These are phyloP conservation scores for Drosophila subsilvestris DNA, from an alignment of 2,888 invertebrate genomes.

Conservation along the genomic window DNA sequence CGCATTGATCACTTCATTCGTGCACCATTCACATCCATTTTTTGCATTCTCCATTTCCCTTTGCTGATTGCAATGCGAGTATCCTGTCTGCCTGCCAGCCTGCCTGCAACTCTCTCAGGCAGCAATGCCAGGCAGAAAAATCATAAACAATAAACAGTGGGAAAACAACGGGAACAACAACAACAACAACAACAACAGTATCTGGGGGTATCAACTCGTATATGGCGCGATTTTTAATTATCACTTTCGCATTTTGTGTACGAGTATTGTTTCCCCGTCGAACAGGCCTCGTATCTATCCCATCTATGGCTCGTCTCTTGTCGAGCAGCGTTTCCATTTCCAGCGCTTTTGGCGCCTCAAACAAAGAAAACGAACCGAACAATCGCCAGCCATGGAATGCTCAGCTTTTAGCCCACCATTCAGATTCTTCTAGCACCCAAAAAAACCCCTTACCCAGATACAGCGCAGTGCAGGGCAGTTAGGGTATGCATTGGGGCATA, in stretches of 20 bases:
- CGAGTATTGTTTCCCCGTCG: conserved; percentile 35
- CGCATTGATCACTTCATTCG: conserved; percentile 72
- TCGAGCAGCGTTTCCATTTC: conserved; percentile 53
- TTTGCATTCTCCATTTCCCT: conserved; percentile 8
- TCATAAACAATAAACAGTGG: conserved; percentile 64
- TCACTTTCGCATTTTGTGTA: conserved; percentile 71
- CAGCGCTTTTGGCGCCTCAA: conserved; percentile 67
- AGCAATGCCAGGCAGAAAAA: conserved; percentile 45
- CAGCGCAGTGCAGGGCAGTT: no score
- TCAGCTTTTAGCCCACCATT: conserved; percentile 63
- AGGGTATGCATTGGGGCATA: not conserved
- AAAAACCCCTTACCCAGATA: not conserved
- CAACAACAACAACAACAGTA: conserved; percentile 30
- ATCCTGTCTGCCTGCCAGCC: conserved; percentile 47
- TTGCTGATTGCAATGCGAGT: conserved; percentile 68
- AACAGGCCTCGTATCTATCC: conserved; percentile 47
- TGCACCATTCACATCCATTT: conserved; percentile 1
- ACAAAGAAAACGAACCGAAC: conserved; percentile 57
- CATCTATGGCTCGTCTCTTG: conserved; percentile 56
- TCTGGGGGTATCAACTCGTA: conserved; percentile 44
- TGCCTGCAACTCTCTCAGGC: conserved; percentile 21
- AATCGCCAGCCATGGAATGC: conserved; percentile 61
- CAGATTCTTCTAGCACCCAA: conserved; percentile 1
- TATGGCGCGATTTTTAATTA: conserved; percentile 75
- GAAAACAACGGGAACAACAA: conserved; percentile 27